A percentile compares a stretch with the other conserved stretches of the same genome.
phyloP scores from a whole-genome alignment of 2,888 invertebrate genomes.

The Macroteleia sp. region DNA sequence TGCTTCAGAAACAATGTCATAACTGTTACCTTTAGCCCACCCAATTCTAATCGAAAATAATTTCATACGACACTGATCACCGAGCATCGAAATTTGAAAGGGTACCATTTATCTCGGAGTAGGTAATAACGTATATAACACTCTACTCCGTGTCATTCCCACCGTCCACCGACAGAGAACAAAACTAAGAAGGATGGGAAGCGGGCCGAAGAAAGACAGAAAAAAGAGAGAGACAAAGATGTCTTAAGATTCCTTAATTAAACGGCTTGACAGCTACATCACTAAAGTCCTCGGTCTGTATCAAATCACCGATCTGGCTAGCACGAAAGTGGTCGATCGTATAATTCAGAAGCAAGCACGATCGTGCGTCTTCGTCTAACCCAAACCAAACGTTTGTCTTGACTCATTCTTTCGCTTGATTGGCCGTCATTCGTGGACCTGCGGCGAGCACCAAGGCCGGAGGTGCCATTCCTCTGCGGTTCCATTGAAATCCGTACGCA shows the following conservation, averaged over 20 bases:
- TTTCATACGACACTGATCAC: conserved; percentile 17
- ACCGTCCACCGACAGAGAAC: no score
- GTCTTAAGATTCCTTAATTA: conserved; percentile 79
- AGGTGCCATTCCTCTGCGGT: conserved; percentile 10
- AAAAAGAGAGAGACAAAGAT: conserved; percentile 29
- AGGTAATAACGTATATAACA: conserved; percentile 49
- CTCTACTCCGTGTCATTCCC: conserved; percentile 32
- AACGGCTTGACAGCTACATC: conserved; percentile 81
- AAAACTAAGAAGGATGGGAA: no score
- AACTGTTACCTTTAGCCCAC: conserved; percentile 10
- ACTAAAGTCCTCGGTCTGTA: conserved; percentile 70
- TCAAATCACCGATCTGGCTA: conserved; percentile 70
- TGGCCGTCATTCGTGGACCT: conserved; percentile 58
- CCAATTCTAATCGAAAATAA: conserved; percentile 17
- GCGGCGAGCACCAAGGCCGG: conserved; percentile 58
- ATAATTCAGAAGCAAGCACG: conserved; percentile 43
- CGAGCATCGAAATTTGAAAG: conserved; percentile 45
- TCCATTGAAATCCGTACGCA: conserved; percentile 11
- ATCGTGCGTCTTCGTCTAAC: conserved; percentile 8
- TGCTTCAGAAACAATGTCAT: conserved; percentile 13
- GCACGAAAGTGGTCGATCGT: conserved; percentile 50
- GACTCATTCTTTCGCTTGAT: conserved; percentile 57
- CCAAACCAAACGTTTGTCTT: conserved; percentile 10
- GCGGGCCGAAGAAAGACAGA: no score
- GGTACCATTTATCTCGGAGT: conserved; percentile 48